These are phyloP conservation scores for Eristalis intricaria DNA, from an alignment of 2,888 invertebrate species.

Conservation along the genomic window DNA sequence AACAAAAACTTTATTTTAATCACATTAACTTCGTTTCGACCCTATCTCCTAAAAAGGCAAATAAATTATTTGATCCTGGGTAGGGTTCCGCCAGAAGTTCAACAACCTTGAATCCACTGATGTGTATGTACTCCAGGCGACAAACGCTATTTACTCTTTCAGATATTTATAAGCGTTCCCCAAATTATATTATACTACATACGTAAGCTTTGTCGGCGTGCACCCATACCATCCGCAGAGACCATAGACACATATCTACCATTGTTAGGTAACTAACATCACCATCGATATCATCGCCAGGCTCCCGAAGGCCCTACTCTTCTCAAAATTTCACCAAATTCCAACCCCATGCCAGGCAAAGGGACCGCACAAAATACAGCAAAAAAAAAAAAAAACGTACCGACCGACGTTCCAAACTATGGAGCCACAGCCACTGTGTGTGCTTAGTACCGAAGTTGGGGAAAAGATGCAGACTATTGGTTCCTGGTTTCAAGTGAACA, in stretches of 20 bases:
- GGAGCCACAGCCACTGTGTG: slow-evolving; percentile 43
- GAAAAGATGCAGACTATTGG: slow-evolving; percentile 67
- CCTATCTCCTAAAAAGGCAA: neutral
- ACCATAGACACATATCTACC: slow-evolving; percentile 68
- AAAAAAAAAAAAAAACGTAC: slow-evolving; percentile 36
- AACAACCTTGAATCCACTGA: slow-evolving; percentile 61
- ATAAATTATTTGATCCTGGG: slow-evolving; percentile 37
- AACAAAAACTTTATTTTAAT: slow-evolving; percentile 1
- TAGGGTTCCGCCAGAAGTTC: slow-evolving; percentile 53
- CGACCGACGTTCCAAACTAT: slow-evolving; percentile 48
- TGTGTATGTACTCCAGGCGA: slow-evolving; percentile 54
- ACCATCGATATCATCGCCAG: slow-evolving; percentile 65
- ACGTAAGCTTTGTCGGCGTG: slow-evolving; percentile 67
- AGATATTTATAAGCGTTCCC: slow-evolving; percentile 65
- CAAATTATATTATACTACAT: slow-evolving; percentile 64
- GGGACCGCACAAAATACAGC: slow-evolving; percentile 34
- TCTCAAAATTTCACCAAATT: slow-evolving; percentile 61
- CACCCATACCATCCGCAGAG: slow-evolving; percentile 63
- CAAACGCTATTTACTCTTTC: slow-evolving; percentile 65
- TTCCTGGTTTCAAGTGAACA: slow-evolving; percentile 48
- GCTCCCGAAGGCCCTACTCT: slow-evolving; percentile 53
- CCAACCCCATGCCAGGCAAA: slow-evolving; percentile 46
- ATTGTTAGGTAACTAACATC: slow-evolving; percentile 70
- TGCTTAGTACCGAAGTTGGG: slow-evolving; percentile 58
- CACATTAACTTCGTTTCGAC: neutral